Conservation (phyloP, 2,797 vertebrate genomes). For the Platalea minor region DNA sequence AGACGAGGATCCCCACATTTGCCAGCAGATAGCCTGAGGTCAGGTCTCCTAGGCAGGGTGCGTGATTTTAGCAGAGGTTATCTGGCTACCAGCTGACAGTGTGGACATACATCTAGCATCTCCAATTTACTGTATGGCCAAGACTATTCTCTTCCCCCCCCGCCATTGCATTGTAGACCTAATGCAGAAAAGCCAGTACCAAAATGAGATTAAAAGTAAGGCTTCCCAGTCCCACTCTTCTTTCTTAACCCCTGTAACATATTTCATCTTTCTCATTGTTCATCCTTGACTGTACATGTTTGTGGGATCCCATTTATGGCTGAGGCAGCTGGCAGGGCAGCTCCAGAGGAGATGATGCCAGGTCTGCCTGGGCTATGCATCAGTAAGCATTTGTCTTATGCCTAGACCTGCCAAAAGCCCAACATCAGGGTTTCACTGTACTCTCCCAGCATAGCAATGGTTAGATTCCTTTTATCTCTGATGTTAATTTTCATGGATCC, state of each 20-base stretch:
- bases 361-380: conserved; percentile 10
- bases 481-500: conserved; percentile 44
- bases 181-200: background rate
- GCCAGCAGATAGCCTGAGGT: background rate
- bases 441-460: conserved; percentile 52
- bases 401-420: conserved; percentile 62
- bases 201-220: background rate
- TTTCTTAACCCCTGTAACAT: background rate
- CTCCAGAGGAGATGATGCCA: conserved; percentile 47
- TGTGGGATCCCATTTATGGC: conserved; percentile 47
- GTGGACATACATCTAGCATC: background rate
- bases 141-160: background rate
- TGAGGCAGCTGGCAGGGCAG: conserved; percentile 58
- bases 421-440: conserved; percentile 33
- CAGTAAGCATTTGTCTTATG: conserved; percentile 30
- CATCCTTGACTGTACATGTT: conserved; percentile 34
- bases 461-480: conserved; percentile 59
- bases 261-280: conserved; percentile 37
- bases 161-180: too few relatives aligned
- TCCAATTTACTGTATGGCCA: background rate
- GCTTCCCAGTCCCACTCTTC: background rate
- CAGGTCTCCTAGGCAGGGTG: background rate
- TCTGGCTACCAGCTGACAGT: background rate
- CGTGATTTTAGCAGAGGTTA: background rate
- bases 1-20: fast-evolving